phyloP scores from a whole-genome alignment of 2,888 invertebrate species.

The Parapristionchus giblindavisi region DNA sequence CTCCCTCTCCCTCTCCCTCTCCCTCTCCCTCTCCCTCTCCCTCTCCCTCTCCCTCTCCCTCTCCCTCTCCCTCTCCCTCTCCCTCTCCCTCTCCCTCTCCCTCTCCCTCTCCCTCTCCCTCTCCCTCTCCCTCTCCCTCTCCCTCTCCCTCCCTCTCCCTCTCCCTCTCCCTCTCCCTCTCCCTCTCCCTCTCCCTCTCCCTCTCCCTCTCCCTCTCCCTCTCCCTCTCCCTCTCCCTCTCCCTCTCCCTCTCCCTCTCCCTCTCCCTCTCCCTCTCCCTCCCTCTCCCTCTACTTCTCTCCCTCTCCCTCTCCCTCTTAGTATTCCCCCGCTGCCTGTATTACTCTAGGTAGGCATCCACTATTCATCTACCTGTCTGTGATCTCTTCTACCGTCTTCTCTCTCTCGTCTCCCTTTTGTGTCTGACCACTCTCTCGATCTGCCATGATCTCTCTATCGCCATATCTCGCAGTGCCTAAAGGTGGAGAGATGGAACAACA shows the following conservation, averaged over 20 bases:
- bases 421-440: no score
- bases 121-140: no score
- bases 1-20: constrained; percentile 14
- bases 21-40: constrained; percentile 3
- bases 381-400: no score
- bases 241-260: not conserved
- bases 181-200: not conserved
- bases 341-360: no score
- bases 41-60: not conserved
- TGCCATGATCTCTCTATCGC: no score
- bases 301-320: no score
- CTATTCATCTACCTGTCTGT: no score
- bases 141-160: constrained; percentile 1
- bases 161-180: not conserved
- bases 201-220: not conserved
- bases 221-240: not conserved
- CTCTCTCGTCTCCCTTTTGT: no score
- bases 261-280: not conserved
- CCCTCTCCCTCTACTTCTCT: no score
- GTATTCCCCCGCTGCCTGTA: not conserved
- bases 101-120: not conserved
- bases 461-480: no score
- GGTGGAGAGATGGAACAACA: no score
- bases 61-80: not conserved
- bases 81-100: not conserved